Evolutionary conservation across 2,113 vertebrate species (phyloP).

Genomic region (Sinocyclocheilus grahami): DNA sequence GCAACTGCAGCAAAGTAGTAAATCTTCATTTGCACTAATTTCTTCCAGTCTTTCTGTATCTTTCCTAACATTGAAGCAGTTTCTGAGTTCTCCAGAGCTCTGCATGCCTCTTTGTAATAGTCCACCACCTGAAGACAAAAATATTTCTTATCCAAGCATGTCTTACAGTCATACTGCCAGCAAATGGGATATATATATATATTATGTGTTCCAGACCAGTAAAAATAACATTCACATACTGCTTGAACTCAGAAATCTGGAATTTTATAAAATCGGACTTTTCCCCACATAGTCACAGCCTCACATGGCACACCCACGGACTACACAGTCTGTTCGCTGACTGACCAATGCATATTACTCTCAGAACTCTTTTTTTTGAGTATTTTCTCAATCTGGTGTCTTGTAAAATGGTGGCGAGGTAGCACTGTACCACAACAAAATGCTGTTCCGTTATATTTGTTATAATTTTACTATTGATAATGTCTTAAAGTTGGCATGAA

Average conservation of each 20-base stretch:
- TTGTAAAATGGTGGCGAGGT: neutral
- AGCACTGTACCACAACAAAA: neutral
- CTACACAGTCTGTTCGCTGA: neutral
- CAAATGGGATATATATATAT: neutral
- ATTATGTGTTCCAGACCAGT: no score
- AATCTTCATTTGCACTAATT: slow-evolving; percentile 97
- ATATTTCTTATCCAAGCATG: neutral
- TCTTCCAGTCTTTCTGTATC: slow-evolving; percentile 99
- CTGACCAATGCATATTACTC: neutral
- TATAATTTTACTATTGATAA: neutral
- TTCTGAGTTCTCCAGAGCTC: slow-evolving; percentile 93
- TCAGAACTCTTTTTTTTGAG: neutral
- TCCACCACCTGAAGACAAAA: slow-evolving; percentile 86
- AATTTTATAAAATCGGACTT: neutral
- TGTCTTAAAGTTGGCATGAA: neutral
- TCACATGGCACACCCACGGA: neutral
- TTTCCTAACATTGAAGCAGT: slow-evolving; percentile 93
- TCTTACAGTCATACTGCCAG: neutral
- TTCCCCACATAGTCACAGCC: neutral
- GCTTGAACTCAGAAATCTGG: no score
- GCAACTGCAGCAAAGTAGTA: slow-evolving; percentile 95
- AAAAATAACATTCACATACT: neutral
- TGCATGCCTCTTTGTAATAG: slow-evolving; percentile 96
- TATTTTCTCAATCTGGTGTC: neutral
- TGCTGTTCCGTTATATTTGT: neutral